A percentile compares a stretch with the other conserved stretches of the same genome.
Evolutionary conservation across 2,113 vertebrate genomes (phyloP).

Genomic region (Sorex fumeus): DNA sequence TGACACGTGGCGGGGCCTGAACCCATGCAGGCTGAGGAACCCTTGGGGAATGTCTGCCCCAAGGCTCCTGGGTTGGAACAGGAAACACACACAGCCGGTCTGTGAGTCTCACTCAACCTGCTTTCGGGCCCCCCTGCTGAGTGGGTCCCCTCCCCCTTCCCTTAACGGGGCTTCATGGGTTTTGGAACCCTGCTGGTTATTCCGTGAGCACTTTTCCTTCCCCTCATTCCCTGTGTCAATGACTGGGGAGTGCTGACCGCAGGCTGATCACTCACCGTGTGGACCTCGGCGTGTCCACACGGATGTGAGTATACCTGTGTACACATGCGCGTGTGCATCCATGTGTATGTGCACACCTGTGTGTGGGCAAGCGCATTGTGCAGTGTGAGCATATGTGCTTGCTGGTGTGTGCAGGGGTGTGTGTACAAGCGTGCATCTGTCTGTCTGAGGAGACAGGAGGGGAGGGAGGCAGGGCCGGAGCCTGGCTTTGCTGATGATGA

Average conservation of each 20-base stretch:
- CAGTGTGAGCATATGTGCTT: too few species aligned
- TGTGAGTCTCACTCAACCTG: not conserved
- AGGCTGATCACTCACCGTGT: too few species aligned
- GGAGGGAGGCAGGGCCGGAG: not conserved
- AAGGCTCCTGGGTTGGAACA: not conserved
- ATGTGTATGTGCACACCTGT: too few species aligned
- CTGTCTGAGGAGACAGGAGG: too few species aligned
- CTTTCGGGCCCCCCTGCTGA: not conserved
- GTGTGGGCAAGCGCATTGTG: too few species aligned
- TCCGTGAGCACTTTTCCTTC: not conserved
- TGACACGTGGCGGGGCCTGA: too few species aligned
- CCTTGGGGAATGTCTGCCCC: not conserved
- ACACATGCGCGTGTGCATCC: too few species aligned
- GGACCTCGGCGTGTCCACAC: too few species aligned
- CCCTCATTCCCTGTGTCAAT: not conserved
- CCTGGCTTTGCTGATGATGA: not conserved
- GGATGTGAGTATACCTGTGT: too few species aligned
- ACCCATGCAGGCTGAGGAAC: not conserved
- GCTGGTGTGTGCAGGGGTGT: too few species aligned
- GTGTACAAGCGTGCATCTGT: not conserved
- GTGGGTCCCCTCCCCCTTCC: not conserved
- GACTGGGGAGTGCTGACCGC: too few species aligned
- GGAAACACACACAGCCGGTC: not conserved
- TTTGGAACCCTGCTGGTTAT: not conserved
- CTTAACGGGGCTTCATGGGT: not conserved